Conservation (phyloP, 2,797 vertebrate species). For the Ara ararauna region DNA sequence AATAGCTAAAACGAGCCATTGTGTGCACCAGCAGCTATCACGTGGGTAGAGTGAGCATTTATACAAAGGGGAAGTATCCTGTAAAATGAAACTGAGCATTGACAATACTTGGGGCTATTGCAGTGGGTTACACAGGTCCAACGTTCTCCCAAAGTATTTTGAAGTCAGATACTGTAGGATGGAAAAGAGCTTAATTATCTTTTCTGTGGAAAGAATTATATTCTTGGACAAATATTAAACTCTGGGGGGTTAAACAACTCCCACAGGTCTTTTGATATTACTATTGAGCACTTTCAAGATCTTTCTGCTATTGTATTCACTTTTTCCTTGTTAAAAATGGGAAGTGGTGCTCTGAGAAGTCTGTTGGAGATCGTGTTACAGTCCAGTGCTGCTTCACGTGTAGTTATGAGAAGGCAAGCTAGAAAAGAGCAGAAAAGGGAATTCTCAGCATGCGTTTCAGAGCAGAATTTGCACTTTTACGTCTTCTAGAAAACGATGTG, state of each 20-base stretch:
- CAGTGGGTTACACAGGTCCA: neutral
- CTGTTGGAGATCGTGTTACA: neutral
- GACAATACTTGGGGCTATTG: neutral
- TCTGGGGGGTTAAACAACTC: neutral
- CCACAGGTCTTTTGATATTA: conserved; percentile 10
- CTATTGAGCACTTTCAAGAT: neutral
- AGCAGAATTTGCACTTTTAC: neutral
- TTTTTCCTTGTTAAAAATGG: conserved; percentile 40
- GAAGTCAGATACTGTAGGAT: neutral
- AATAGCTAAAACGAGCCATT: neutral
- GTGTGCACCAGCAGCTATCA: neutral
- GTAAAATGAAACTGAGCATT: neutral
- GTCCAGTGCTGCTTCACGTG: neutral
- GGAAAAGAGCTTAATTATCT: neutral
- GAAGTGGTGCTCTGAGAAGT: neutral
- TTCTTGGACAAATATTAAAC: conserved; percentile 1
- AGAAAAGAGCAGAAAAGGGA: conserved; percentile 16
- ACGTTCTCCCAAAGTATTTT: neutral
- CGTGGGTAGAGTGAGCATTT: neutral
- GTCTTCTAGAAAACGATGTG: neutral
- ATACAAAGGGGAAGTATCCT: neutral
- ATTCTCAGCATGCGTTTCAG: conserved; percentile 16
- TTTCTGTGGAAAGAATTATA: neutral
- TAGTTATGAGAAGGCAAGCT: neutral
- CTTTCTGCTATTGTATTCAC: conserved; percentile 49